Base-by-base conservation (phyloP, 2,888 invertebrate genomes). In the Volucella bombylans region DNA sequence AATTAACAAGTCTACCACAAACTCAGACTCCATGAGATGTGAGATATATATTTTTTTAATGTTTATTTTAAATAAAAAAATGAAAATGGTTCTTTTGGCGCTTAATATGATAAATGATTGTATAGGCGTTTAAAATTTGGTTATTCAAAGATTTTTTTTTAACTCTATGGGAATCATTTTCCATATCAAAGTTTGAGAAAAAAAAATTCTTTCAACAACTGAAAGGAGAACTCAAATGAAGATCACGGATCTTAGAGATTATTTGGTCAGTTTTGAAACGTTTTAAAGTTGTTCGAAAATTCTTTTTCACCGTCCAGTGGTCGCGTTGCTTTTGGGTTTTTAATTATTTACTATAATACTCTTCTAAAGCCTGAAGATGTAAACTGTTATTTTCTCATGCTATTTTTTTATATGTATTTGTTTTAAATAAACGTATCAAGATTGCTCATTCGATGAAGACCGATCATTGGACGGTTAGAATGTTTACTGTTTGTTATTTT, bases 391-490 rank as follows among this genome's bases (percentile, higher is more conserved):
- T 52, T 72, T 47, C 52, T 52, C 4, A 12, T 8, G 14, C 14
- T 47, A n/a, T 45, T 47, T 47, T 2, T 11, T 18, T 31, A 23
- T 31, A 45, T 38, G 43, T 45, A 55, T 43, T 67, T 38, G 31
- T 43, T 31, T 38, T 67, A 47, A n/a, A 59, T 14, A 39, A 9
- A 59, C 57, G 15, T 41, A 0, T 15, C 41, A 8, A 59, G 15
- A 15, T 11, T 39, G 64, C 74, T 62, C 83, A 67, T 80, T 80
- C 83, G 71, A 83, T 80, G 79, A 71, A 80, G 76, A 71, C 83
- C 83, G 83, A 83, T 83, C 83, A 80, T 61, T 80, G 83, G 83
- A 83, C 83, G 80, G 65, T 74, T 80, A 54, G 52, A 52, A 38
- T 73, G 71, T 14, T 68, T 43, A 15, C 9, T 39, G 18, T 38